A percentile compares a stretch with the other conserved stretches of the same genome.
phyloP scores from a whole-genome alignment of 2,888 invertebrate species.

The Mylabris sibirica region DNA sequence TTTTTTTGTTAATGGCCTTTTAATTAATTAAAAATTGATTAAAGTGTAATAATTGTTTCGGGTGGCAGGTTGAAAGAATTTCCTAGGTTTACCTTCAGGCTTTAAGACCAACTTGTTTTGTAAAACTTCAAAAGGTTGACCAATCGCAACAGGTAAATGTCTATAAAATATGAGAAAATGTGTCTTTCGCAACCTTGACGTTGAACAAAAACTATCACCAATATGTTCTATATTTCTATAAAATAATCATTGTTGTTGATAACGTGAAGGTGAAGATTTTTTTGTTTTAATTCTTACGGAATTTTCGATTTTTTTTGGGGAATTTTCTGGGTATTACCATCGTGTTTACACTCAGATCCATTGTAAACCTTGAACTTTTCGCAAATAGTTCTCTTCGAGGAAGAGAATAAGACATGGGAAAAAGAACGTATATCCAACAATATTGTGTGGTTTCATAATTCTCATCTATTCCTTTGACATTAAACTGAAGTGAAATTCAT shows the following conservation, averaged over 20 bases:
- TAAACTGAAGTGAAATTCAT: slow-evolving; percentile 6
- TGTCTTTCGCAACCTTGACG: slow-evolving; percentile 40
- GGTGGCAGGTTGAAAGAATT: slow-evolving; percentile 1
- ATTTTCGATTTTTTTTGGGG: background rate
- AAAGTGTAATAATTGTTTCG: background rate
- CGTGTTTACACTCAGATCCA: background rate
- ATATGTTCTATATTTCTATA: background rate
- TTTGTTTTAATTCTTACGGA: background rate
- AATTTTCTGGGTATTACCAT: background rate
- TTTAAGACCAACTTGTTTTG: background rate
- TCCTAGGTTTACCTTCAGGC: slow-evolving; percentile 12
- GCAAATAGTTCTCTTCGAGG: background rate
- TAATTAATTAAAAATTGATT: background rate
- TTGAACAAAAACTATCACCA: slow-evolving; percentile 27
- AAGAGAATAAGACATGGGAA: background rate
- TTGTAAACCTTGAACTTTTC: background rate
- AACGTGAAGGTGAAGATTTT: background rate
- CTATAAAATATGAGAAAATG: slow-evolving; percentile 21
- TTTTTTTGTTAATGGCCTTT: background rate
- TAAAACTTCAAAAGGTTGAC: slow-evolving; percentile 13
- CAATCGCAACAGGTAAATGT: slow-evolving; percentile 6
- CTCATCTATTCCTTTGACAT: background rate
- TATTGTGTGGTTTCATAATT: slow-evolving; percentile 9
- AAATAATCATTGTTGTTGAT: background rate
- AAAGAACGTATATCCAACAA: slow-evolving; percentile 11